Evolutionary conservation across 2,797 vertebrate species (phyloP).

Genomic region (Microcaecilia unicolor): DNA sequence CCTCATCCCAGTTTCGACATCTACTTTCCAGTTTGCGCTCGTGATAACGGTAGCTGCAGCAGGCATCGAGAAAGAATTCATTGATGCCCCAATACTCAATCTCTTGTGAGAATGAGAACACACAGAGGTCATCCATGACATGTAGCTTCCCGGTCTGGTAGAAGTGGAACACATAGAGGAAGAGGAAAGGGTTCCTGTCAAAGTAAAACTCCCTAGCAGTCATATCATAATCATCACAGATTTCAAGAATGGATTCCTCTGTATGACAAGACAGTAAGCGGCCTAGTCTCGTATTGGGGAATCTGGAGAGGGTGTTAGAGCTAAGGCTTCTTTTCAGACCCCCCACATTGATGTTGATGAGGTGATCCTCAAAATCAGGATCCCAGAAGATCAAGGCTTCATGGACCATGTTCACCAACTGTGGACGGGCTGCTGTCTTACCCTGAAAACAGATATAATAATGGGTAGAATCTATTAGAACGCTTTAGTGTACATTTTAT

Average conservation of each 20-base stretch:
- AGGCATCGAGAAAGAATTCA: slow-evolving; percentile 86
- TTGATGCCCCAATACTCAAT: slow-evolving; percentile 98
- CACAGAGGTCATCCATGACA: slow-evolving; percentile 90
- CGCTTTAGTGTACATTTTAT: no score
- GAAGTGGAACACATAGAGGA: slow-evolving; percentile 88
- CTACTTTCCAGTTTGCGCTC: slow-evolving; percentile 82
- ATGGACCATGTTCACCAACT: slow-evolving; percentile 68
- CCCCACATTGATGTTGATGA: slow-evolving; percentile 87
- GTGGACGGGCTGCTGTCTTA: slow-evolving; percentile 11
- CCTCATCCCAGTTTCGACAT: slow-evolving; percentile 85
- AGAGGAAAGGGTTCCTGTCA: slow-evolving; percentile 84
- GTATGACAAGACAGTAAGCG: slow-evolving; percentile 80
- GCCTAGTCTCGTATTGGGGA: slow-evolving; percentile 88
- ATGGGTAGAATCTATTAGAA: no score
- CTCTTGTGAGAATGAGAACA: slow-evolving; percentile 96
- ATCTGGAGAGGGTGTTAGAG: slow-evolving; percentile 76
- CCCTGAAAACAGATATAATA: slow-evolving; percentile 10
- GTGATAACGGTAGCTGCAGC: slow-evolving; percentile 90
- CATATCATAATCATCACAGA: slow-evolving; percentile 92
- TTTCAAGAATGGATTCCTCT: slow-evolving; percentile 83
- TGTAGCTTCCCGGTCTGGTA: slow-evolving; percentile 93
- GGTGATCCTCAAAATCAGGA: slow-evolving; percentile 49
- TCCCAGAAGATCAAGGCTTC: slow-evolving; percentile 58
- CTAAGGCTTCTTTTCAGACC: slow-evolving; percentile 80
- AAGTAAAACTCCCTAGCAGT: slow-evolving; percentile 90